These are phyloP conservation scores for Adrianichthys oophorus DNA, from an alignment of 2,797 vertebrate species.

Conservation along the genomic window DNA sequence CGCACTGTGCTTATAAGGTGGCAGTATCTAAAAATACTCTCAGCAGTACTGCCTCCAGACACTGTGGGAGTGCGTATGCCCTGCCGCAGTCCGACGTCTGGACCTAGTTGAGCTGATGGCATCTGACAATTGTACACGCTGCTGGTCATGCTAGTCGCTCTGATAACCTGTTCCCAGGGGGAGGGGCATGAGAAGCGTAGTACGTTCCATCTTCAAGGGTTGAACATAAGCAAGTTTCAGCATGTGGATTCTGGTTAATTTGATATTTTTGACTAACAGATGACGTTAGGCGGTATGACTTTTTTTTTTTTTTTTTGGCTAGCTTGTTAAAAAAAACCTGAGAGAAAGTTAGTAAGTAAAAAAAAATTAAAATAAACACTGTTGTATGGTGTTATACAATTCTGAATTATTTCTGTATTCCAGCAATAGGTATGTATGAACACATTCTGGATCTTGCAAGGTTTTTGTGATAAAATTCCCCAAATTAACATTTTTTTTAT, in stretches of 20 bases:
- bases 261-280: not conserved
- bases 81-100: conserved; percentile 48
- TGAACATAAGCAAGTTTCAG: conserved; percentile 1
- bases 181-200: conserved; percentile 9
- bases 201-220: conserved; percentile 9
- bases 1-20: conserved; percentile 61
- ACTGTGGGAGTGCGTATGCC: conserved; percentile 31
- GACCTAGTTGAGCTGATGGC: conserved; percentile 61
- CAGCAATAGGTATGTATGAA: not conserved
- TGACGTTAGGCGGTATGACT: not conserved
- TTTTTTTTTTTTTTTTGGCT: not conserved
- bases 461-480: too few relatives aligned
- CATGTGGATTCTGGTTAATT: not conserved
- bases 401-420: not conserved
- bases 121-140: conserved; percentile 69
- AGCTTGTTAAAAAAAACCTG: not conserved
- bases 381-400: not conserved
- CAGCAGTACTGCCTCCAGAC: conserved; percentile 51
- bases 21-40: conserved; percentile 67
- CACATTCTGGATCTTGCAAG: too few relatives aligned
- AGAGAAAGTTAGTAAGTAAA: not conserved
- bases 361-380: not conserved
- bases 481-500: too few relatives aligned
- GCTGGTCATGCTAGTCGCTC: conserved; percentile 56
- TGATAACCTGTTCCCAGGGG: conserved; percentile 55